A percentile compares a stretch with the other conserved stretches of the same genome.
phyloP scores from a whole-genome alignment of 2,888 invertebrate genomes.

The Tethea ocularis region DNA sequence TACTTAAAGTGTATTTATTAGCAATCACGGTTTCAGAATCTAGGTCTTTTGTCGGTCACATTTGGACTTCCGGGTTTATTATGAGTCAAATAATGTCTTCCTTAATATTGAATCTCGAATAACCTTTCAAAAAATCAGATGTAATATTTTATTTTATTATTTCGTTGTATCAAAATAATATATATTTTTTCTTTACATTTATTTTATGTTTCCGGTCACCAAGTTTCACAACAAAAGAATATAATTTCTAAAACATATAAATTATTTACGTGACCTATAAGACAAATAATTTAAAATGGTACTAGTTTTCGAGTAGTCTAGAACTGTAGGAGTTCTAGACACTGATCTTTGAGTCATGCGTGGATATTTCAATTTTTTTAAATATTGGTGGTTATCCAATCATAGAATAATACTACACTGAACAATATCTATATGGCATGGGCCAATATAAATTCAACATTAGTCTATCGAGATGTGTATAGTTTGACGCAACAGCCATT shows the following conservation, averaged over 20 bases:
- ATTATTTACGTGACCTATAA: neutral
- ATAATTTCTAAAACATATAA: neutral
- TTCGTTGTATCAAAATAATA: no score
- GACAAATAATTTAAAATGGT: neutral
- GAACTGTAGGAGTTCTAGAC: no score
- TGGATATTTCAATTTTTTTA: no score
- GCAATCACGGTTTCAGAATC: slow-evolving; percentile 11
- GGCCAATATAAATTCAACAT: neutral
- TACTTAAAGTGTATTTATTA: slow-evolving; percentile 16
- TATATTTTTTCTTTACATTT: no score
- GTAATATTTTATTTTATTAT: neutral
- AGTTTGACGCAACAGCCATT: slow-evolving; percentile 5
- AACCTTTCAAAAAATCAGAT: neutral
- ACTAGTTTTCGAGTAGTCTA: no score
- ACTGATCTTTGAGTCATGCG: no score
- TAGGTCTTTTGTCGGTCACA: neutral
- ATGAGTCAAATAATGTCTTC: neutral
- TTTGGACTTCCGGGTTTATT: neutral
- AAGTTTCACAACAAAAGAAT: neutral
- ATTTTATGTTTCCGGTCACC: neutral
- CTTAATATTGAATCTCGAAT: neutral
- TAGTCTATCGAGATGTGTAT: neutral
- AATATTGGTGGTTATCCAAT: no score
- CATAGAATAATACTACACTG: no score
- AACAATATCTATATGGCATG: neutral